These are phyloP conservation scores for Athene cunicularia DNA, from an alignment of 2,113 vertebrate genomes.

Conservation along the genomic window DNA sequence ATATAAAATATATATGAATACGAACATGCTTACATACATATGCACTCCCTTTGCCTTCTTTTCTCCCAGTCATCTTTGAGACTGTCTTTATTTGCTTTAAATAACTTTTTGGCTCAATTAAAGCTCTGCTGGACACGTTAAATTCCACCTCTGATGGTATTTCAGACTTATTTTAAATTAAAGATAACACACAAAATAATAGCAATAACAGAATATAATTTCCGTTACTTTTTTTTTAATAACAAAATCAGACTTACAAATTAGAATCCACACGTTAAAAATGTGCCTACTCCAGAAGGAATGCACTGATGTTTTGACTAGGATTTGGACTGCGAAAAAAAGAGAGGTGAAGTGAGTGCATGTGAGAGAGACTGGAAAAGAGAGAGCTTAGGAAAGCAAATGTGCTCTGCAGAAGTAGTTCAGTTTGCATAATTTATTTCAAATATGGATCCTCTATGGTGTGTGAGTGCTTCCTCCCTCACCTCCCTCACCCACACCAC, in stretches of 20 bases:
- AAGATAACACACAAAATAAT: not conserved
- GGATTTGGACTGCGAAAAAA: not conserved
- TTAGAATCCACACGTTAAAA: not conserved
- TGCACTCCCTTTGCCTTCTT: not conserved
- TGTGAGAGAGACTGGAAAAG: not conserved
- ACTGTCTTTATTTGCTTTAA: not conserved
- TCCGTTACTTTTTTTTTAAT: not conserved
- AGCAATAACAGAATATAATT: not conserved
- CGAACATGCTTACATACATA: not conserved
- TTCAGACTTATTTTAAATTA: not conserved
- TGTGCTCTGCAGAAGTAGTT: constrained; percentile 34
- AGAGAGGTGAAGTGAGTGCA: not conserved
- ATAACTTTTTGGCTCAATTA: not conserved
- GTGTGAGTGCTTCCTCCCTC: not conserved
- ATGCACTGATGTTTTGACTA: not conserved
- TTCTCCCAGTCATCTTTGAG: not conserved
- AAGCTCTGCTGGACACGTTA: not conserved
- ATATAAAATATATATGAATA: not conserved
- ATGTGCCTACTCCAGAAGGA: not conserved
- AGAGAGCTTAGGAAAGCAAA: not conserved
- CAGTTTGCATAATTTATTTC: constrained; percentile 32
- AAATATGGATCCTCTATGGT: constrained; percentile 7
- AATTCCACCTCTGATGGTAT: not conserved
- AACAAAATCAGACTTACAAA: not conserved
- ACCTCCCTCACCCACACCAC: not conserved